Evolutionary conservation across 1,140 invertebrate genomes (phyloP).

Genomic region (Plectus sambesii): DNA sequence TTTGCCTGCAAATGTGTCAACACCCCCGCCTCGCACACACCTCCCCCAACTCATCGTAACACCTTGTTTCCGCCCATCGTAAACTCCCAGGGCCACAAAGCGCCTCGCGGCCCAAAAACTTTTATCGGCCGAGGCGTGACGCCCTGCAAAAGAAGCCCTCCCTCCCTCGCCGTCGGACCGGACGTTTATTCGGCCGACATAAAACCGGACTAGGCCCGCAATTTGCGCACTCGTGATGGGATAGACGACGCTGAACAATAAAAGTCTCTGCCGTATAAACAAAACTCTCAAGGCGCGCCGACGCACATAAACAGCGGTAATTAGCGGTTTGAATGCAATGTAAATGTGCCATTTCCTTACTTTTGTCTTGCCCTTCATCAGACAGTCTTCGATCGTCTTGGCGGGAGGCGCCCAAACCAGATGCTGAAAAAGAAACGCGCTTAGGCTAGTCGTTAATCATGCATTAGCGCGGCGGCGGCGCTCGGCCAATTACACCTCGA

Average conservation of each 20-base stretch:
- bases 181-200: neutral
- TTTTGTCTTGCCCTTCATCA: slow-evolving; percentile 70
- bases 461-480: neutral
- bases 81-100: too few species aligned
- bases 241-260: neutral
- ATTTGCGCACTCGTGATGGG: neutral
- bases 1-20: neutral
- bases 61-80: too few species aligned
- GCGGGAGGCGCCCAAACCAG: slow-evolving; percentile 71
- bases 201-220: neutral
- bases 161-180: too few species aligned
- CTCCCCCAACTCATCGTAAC: too few species aligned
- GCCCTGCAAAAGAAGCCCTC: too few species aligned
- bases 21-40: neutral
- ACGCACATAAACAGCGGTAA: neutral
- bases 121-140: neutral
- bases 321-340: neutral
- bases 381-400: slow-evolving; percentile 68
- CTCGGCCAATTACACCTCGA: neutral
- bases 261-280: too few species aligned
- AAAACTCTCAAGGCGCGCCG: neutral
- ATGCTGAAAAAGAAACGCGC: slow-evolving; percentile 52
- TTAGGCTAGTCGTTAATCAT: neutral
- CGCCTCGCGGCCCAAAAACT: too few species aligned
- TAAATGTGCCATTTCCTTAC: slow-evolving; percentile 44